These are phyloP conservation scores for Tokudaia tokunoshimensis DNA, from an alignment of 2,797 vertebrate genomes.

Conservation along the genomic window DNA sequence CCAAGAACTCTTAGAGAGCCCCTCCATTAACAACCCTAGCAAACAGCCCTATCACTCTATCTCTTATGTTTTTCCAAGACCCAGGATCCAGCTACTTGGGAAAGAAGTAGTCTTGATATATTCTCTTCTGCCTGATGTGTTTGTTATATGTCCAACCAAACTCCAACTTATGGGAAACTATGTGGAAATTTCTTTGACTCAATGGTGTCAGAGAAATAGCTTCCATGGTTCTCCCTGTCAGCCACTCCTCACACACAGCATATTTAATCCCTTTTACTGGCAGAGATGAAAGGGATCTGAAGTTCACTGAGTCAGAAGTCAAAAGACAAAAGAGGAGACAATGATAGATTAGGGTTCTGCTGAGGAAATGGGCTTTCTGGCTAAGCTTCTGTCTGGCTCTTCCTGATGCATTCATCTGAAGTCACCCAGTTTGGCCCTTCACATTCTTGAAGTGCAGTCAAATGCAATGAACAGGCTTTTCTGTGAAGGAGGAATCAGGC, in stretches of 20 bases:
- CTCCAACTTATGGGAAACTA: neutral
- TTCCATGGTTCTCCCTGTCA: neutral
- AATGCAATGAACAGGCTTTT: neutral
- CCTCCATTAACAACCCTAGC: neutral
- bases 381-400: neutral
- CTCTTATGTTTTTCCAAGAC: constrained; percentile 70
- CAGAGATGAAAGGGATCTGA: constrained; percentile 15
- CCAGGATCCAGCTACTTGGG: constrained; percentile 82
- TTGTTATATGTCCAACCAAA: constrained; percentile 53
- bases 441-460: neutral
- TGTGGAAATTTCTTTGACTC: constrained; percentile 65
- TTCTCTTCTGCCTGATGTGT: constrained; percentile 78
- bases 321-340: constrained; percentile 49
- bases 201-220: constrained; percentile 6
- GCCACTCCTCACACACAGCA: neutral
- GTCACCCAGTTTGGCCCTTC: neutral
- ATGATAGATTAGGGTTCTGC: accelerated
- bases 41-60: neutral
- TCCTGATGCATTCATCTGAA: neutral
- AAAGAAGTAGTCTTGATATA: constrained; percentile 76
- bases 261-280: neutral
- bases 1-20: neutral
- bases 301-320: constrained; percentile 69
- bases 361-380: neutral
- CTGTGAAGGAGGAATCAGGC: neutral